Evolutionary conservation across 1,140 invertebrate species (phyloP).

Genomic region (Pseudomyrmex concolor): DNA sequence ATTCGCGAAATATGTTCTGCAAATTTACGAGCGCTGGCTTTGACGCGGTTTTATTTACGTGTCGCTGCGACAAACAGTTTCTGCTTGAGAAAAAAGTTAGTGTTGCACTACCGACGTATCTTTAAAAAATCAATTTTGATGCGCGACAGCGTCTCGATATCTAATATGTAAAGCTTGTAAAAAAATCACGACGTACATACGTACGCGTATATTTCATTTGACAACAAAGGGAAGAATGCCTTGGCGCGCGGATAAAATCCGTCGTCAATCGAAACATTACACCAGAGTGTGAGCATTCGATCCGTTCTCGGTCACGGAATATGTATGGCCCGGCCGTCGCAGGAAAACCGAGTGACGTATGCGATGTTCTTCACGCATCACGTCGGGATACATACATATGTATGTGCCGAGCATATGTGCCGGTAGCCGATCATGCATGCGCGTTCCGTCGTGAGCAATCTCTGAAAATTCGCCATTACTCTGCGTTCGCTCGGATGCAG

Average conservation of each 20-base stretch:
- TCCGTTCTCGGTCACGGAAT: slow-evolving; percentile 44
- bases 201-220: neutral
- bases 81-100: neutral
- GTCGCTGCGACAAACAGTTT: neutral
- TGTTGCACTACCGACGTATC: no score
- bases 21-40: slow-evolving; percentile 17
- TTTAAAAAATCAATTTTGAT: no score
- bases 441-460: slow-evolving; percentile 48
- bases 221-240: neutral
- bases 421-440: slow-evolving; percentile 46
- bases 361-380: slow-evolving; percentile 56
- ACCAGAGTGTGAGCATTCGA: slow-evolving; percentile 38
- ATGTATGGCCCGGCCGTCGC: slow-evolving; percentile 55
- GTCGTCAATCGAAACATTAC: slow-evolving; percentile 32
- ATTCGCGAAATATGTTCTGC: slow-evolving; percentile 53
- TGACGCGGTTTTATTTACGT: neutral
- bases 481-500: neutral
- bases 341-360: slow-evolving; percentile 59
- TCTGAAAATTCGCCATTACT: slow-evolving; percentile 52
- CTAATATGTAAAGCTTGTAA: neutral
- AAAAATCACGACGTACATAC: neutral
- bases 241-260: slow-evolving; percentile 32
- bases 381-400: slow-evolving; percentile 54
- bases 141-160: neutral
- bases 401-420: slow-evolving; percentile 58